phyloP scores from a whole-genome alignment of 2,888 invertebrate genomes.

The Heliconius erato region DNA sequence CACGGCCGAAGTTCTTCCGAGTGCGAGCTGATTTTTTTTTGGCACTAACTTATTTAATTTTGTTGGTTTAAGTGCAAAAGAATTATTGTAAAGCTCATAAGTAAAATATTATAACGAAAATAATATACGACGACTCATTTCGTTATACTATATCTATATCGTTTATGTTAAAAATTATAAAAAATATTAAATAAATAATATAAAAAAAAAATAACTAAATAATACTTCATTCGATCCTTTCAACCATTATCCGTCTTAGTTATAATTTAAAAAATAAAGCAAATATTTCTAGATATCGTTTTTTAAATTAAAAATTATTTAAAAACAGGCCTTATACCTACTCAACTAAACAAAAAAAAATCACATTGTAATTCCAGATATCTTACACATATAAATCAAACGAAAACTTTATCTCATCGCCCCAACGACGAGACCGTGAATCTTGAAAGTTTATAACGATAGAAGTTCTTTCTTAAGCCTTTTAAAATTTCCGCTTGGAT shows the following conservation, averaged over 20 bases:
- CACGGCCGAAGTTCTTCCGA: not conserved
- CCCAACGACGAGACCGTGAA: slow-evolving; percentile 63
- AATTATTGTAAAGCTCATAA: not conserved
- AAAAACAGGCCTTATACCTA: not conserved
- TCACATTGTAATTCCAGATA: slow-evolving; percentile 44
- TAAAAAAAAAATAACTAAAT: too few relatives aligned
- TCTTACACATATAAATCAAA: slow-evolving; percentile 66
- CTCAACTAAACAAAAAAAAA: not conserved
- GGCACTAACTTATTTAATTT: not conserved
- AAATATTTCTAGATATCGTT: too few relatives aligned
- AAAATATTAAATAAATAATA: too few relatives aligned
- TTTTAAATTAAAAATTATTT: too few relatives aligned
- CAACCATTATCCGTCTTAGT: too few relatives aligned
- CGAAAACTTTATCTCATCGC: slow-evolving; percentile 66
- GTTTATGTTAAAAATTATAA: too few relatives aligned
- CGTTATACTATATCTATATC: too few relatives aligned
- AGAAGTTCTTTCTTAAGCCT: slow-evolving; percentile 71
- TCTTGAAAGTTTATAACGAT: slow-evolving; percentile 77
- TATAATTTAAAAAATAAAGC: too few relatives aligned
- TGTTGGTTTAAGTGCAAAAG: not conserved
- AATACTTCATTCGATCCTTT: too few relatives aligned
- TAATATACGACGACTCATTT: too few relatives aligned
- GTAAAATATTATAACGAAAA: too few relatives aligned
- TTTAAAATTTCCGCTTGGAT: slow-evolving; percentile 58
- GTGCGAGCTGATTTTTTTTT: not conserved